phyloP scores from a whole-genome alignment of 2,113 vertebrate species.

The Solea solea region DNA sequence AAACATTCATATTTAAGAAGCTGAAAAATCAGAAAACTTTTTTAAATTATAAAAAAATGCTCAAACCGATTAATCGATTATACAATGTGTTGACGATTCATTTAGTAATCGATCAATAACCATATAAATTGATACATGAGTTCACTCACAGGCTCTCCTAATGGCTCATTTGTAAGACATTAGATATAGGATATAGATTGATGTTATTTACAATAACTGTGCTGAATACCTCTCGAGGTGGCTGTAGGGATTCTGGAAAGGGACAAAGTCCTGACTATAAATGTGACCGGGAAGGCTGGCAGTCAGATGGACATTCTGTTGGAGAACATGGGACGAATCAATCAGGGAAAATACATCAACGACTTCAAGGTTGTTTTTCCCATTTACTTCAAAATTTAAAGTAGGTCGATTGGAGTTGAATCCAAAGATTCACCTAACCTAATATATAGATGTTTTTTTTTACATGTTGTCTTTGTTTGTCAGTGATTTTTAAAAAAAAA shows the following conservation, averaged over 20 bases:
- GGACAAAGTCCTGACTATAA: constrained; percentile 68
- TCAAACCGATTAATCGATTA: too few relatives aligned
- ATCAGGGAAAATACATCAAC: constrained; percentile 88
- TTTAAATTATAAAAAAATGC: too few relatives aligned
- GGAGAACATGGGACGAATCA: constrained; percentile 94
- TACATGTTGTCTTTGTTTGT: background rate
- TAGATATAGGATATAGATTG: too few relatives aligned
- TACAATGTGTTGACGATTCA: too few relatives aligned
- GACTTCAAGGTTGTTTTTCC: constrained; percentile 86
- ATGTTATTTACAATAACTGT: too few relatives aligned
- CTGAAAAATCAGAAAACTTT: too few relatives aligned
- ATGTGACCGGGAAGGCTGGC: constrained; percentile 88
- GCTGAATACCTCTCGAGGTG: constrained; percentile 74
- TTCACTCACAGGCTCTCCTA: background rate
- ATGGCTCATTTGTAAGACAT: too few relatives aligned
- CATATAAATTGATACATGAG: background rate
- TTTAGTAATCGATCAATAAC: too few relatives aligned
- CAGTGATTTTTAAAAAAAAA: background rate
- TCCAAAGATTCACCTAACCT: too few relatives aligned
- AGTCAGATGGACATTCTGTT: constrained; percentile 90
- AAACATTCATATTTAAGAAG: too few relatives aligned
- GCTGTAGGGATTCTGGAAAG: constrained; percentile 90
- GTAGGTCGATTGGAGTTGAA: too few relatives aligned
- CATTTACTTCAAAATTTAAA: too few relatives aligned
- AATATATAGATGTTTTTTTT: constrained; percentile 5